Evolutionary conservation across 23 tunicate species (phyloP), one percentile per base, ranked within the genome.

Genomic region (Halocynthia aurantium): DNA sequence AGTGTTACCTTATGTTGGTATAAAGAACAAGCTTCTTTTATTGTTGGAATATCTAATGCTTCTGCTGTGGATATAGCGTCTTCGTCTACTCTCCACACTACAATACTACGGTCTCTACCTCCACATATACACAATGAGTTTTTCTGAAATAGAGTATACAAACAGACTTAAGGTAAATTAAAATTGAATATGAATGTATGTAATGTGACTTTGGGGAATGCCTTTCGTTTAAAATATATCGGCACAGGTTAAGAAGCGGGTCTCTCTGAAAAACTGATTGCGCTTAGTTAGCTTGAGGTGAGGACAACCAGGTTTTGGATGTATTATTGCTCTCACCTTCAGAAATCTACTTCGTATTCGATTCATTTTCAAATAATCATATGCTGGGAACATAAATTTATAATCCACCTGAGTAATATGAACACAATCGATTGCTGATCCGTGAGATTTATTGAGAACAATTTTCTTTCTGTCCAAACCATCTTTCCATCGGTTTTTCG

Each of bases 71-170:
- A 31, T 31, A 31, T 31, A 31, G 44, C 44, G 44, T 74, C 78
- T 21, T 62, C 64, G 31, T 74, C 31, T 12, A 74, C 20, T 54
- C 31, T 53, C 78, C 78, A 74, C 19, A 74, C 78, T 74, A 64
- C 56, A 10, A 74, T 74, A n/a, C 56, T 74, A 15, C 56, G 56
- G 31, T 54, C 78, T 6, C 78, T 74, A 15, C 20, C 56, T 8
- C 78, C 78, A 54, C 69, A 8, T 10, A 74, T 53, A 49, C 78
- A 74, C 8, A 55, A 64, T 8, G 62, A 51, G 18, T 44, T 74
- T 22, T 74, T 54, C 78, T 74, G 64, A 54, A 74, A 74, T 11
- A 12, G 51, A 31, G 51, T 72, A 50, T 40, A 19, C 19, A 67
- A 20, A n/a, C 19, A 17, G 12, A 67, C 20, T 15, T 67, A 67